phyloP scores from a whole-genome alignment of 1,140 invertebrate species.

The Sinella curviseta region DNA sequence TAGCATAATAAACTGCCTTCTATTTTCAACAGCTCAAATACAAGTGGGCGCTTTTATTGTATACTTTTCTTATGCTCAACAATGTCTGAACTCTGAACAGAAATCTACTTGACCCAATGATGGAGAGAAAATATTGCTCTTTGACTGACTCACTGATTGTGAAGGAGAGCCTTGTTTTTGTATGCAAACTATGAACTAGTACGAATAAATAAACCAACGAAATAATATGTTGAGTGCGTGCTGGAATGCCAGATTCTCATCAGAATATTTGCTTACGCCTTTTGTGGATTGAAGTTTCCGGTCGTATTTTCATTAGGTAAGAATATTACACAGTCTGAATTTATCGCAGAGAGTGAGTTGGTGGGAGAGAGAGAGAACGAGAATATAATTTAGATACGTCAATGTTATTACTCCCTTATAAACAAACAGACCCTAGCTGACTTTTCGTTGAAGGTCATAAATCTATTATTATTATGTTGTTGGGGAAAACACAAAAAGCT shows the following conservation, averaged over 20 bases:
- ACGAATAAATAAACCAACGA: no score
- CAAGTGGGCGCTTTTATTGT: neutral
- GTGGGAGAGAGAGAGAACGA: neutral
- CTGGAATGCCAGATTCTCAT: neutral
- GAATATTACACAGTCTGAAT: neutral
- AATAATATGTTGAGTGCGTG: no score
- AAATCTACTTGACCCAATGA: no score
- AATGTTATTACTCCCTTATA: neutral
- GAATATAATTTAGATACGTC: neutral
- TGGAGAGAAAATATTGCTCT: no score
- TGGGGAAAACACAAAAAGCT: neutral
- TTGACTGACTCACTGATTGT: no score
- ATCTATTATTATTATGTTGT: conserved; percentile 1
- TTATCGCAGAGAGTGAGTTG: no score
- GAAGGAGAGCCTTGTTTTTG: no score
- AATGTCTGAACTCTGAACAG: no score
- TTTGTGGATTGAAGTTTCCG: conserved; percentile 20
- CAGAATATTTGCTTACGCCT: conserved; percentile 16
- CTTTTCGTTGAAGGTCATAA: neutral
- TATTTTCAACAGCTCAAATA: neutral
- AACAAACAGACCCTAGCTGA: neutral
- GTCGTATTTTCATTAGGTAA: conserved; percentile 20
- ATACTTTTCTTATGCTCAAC: no score
- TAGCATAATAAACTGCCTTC: neutral
- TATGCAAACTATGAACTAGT: no score